A percentile compares a stretch with the other conserved stretches of the same genome.
Conservation (phyloP, 2,888 invertebrate species). For the Blomia tropicalis region DNA sequence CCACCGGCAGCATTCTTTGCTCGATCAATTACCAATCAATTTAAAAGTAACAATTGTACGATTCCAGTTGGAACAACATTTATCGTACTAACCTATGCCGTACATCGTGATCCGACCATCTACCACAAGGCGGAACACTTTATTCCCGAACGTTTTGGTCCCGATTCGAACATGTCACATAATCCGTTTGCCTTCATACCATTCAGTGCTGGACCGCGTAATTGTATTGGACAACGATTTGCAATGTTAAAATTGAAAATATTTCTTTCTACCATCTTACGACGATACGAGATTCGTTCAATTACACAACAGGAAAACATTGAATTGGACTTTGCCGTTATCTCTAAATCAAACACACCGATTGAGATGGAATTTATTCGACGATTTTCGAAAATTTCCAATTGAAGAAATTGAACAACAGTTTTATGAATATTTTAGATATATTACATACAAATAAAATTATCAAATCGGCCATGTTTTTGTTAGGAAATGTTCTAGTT, state of each 20-base stretch:
- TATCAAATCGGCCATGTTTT: no score
- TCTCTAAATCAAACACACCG: conserved; percentile 1
- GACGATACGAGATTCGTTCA: conserved; percentile 24
- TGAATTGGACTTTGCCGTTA: not conserved
- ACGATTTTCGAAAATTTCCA: no score
- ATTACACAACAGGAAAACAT: conserved; percentile 26
- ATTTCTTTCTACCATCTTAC: conserved; percentile 26
- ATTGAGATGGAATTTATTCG: not conserved
- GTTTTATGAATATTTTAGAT: no score
- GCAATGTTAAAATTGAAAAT: conserved; percentile 28
- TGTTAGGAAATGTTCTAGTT: no score
- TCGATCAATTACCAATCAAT: conserved; percentile 33
- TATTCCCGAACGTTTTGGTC: conserved; percentile 35
- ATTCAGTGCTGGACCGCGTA: conserved; percentile 30
- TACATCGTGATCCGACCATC: conserved; percentile 32
- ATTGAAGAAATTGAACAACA: no score
- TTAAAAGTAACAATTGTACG: conserved; percentile 27
- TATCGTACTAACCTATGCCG: conserved; percentile 31
- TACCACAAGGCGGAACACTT: conserved; percentile 37
- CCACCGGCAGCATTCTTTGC: conserved; percentile 37
- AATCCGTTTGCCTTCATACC: conserved; percentile 31
- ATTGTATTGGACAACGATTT: conserved; percentile 31
- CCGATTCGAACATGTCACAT: conserved; percentile 28
- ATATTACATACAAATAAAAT: no score
- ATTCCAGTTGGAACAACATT: conserved; percentile 33